Evolutionary conservation across 2,113 vertebrate genomes (phyloP), one percentile per base, ranked within the genome.

Genomic region (Carassius auratus): DNA sequence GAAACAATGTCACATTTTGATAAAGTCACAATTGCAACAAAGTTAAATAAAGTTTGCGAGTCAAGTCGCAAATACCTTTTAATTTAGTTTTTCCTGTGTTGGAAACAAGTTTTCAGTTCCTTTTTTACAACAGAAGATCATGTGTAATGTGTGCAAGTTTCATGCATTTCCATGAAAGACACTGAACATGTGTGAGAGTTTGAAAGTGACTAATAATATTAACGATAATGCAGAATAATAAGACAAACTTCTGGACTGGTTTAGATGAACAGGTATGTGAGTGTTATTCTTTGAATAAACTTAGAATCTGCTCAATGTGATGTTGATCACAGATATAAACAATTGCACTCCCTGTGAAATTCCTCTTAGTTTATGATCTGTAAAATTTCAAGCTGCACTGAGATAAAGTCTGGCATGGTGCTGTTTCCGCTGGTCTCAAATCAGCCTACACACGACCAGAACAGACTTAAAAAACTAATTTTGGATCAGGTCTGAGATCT

Each of bases 281-380:
- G 71, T 48, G 21, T 74, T 74, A 74, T 48, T 74, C 68, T 71
- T 36, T 71, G 36, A 19, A 42, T 71, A 13, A 48, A 14, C 69
- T 73, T 73, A n/a, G 13, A 73, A 42, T 73, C 3, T 21, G 19
- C 42, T 74, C 21, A 74, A 19, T 19, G 36, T 42, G 57, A 61
- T 12, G 13, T 48, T 23, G 4, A 30, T 64, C 78, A 45, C 59
- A 17, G 1, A 48, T 80, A 45, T 26, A 80, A 64, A 80, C n/a
- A 80, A 80, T 7, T 5, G n/a, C n/a, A 26, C 45, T 80, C 30
- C 48, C 36, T 14, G 26, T 64, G 36, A 66, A 30, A 81, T 66
- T 81, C 78, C 78, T 64, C n/a, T 19, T 6, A 69, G 79, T 5
- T 36, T 69, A 68, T 52, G 64, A 52, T 81, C 62, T 81, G 42